Conservation (phyloP, 1,140 invertebrate genomes). For the Pomacea maculata region DNA sequence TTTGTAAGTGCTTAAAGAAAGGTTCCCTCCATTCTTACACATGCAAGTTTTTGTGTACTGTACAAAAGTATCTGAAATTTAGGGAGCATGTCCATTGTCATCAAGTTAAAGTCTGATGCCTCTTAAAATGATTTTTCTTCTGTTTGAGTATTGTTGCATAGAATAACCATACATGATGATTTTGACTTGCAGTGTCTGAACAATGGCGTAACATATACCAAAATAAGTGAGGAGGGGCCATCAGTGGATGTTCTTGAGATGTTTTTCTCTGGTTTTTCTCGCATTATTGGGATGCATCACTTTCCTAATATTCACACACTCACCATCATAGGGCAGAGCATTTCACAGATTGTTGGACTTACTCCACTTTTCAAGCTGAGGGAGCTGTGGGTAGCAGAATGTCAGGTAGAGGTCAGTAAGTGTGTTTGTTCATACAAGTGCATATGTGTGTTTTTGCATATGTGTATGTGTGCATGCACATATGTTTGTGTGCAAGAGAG, state of each 20-base stretch:
- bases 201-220: constrained; percentile 58
- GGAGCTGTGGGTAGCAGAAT: constrained; percentile 63
- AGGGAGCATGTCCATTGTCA: background rate
- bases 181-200: constrained; percentile 50
- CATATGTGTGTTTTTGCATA: background rate
- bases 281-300: constrained; percentile 50
- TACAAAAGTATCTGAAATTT: background rate
- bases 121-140: background rate
- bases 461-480: background rate
- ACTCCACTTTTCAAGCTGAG: constrained; percentile 41
- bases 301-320: constrained; percentile 60
- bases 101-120: background rate
- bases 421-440: background rate
- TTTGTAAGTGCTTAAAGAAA: too few relatives aligned
- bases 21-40: background rate
- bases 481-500: background rate
- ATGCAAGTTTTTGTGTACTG: background rate
- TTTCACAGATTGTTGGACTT: constrained; percentile 51
- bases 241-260: constrained; percentile 52
- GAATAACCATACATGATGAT: background rate
- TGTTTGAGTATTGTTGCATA: background rate
- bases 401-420: constrained; percentile 53
- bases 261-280: constrained; percentile 62
- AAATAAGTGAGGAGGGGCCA: constrained; percentile 43
- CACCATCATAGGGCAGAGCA: constrained; percentile 53